Evolutionary conservation across 2,113 vertebrate genomes (phyloP).

Genomic region (Erpornis zantholeuca): DNA sequence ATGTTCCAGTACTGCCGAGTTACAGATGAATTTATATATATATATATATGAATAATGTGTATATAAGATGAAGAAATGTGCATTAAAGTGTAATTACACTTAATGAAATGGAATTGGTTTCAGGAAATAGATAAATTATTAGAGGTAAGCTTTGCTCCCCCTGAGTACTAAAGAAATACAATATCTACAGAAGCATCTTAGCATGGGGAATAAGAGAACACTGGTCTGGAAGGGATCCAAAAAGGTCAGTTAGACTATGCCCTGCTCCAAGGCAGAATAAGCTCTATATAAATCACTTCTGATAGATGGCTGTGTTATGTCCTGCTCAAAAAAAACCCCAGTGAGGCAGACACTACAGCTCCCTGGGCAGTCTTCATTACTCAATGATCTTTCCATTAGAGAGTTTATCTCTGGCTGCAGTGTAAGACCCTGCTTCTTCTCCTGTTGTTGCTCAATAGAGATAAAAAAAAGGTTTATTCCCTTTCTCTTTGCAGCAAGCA

Average conservation of each 20-base stretch:
- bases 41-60: not conserved
- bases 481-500: not conserved
- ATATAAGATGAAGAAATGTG: not conserved
- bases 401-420: not conserved
- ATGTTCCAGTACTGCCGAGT: not conserved
- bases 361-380: not conserved
- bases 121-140: not conserved
- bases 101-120: not conserved
- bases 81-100: not conserved
- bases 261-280: not conserved
- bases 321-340: not conserved
- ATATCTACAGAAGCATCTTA: not conserved
- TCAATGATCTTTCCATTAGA: not conserved
- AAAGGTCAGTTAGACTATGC: not conserved
- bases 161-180: not conserved
- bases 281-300: not conserved
- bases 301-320: not conserved
- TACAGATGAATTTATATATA: not conserved
- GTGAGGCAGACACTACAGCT: not conserved
- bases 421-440: not conserved
- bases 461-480: not conserved
- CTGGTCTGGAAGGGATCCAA: not conserved
- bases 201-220: not conserved
- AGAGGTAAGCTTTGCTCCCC: not conserved
- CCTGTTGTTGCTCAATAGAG: rapidly evolving